Evolutionary conservation across 2,113 vertebrate genomes (phyloP).

Genomic region (Xiphorhynchus elegans): DNA sequence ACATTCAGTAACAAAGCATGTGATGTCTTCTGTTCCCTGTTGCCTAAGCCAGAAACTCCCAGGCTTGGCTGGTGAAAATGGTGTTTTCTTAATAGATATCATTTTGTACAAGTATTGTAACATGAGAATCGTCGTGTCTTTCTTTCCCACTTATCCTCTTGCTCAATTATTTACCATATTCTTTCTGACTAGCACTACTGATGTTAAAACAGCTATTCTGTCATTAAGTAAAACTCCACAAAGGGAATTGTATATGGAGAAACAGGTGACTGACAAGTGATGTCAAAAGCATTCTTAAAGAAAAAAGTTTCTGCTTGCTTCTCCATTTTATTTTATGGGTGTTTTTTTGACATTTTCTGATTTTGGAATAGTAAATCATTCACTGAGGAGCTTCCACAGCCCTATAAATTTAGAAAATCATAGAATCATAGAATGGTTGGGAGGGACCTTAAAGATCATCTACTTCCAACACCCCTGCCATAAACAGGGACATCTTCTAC

Average conservation of each 20-base stretch:
- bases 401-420: not conserved
- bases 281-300: not conserved
- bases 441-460: not conserved
- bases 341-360: not conserved
- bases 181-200: not conserved
- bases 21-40: not conserved
- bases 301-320: not conserved
- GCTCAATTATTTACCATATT: not conserved
- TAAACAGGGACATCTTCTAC: not conserved
- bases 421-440: not conserved
- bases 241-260: not conserved
- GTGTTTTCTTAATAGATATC: not conserved
- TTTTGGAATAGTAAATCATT: not conserved
- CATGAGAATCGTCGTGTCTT: not conserved
- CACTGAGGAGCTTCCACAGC: not conserved
- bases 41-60: not conserved
- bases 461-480: not conserved
- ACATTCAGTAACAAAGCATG: not conserved
- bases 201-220: not conserved
- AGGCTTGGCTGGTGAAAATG: not conserved
- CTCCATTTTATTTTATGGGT: not conserved
- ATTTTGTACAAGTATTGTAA: not conserved
- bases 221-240: not conserved
- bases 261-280: not conserved
- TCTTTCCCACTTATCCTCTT: not conserved